Base-by-base conservation (phyloP, 2,888 invertebrate genomes). In the Cephus pulcher region DNA sequence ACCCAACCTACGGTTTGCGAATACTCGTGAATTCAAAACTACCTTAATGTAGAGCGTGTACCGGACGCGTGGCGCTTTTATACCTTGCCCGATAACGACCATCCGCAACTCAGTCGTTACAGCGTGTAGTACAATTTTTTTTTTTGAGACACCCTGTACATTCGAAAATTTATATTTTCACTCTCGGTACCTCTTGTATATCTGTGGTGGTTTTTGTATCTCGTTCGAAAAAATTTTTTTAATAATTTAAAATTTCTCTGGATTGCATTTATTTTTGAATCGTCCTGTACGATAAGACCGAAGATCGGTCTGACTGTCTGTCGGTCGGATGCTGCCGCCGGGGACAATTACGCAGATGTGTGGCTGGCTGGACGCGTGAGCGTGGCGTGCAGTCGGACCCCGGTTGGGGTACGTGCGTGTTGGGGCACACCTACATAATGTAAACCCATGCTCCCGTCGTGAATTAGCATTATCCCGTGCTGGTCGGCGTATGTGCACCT, bases 311-410 rank as follows among this genome's bases (percentile, higher is more conserved):
- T 3, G 77, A 32, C 68, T 56, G 34, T 82, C 79, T 80, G 82
- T 82, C 84, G 83, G 83, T 84, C 86, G 87, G 88, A 88, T 89
- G 90, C 90, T 89, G 91, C 91, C 91, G 88, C 87, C 90, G 90
- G 91, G 91, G 90, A 91, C 91, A 90, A 91, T 91, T 91, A 91
- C 91, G 91, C 91, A 90, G 91, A 91, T 91, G 91, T 89, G 89
- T 88, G 88, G 87, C 88, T 82, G 85, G 79, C 78, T 78, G 84
- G 86, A 83, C 87, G 87, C 84, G 87, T 82, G 85, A 84, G 85
- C 84, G 82, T 84, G 84, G 85, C 86, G 85, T 86, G 84, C 84
- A 85, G 83, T 83, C 79, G 79, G 73, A 77, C 73, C 70, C 70
- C 40, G 68, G 69, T 70, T 30, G 74, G 75, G 23, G 73, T 78